A percentile compares a stretch with the other conserved stretches of the same genome.
These are phyloP conservation scores for Benitochromis conjunctus DNA, from an alignment of 2,113 vertebrate genomes.

Conservation along the genomic window DNA sequence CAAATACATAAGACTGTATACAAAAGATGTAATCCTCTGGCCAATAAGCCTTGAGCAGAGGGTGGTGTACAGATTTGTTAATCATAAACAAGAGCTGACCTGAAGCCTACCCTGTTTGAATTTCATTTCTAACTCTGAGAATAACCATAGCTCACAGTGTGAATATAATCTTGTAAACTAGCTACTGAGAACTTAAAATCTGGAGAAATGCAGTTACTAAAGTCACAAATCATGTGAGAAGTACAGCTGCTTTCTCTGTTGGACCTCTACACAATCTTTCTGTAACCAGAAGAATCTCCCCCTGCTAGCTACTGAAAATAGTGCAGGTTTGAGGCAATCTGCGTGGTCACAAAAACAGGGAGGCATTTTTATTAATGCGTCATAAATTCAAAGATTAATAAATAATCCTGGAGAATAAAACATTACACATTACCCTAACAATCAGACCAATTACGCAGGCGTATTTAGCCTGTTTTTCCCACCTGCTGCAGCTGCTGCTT, in stretches of 20 bases:
- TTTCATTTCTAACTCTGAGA: not conserved
- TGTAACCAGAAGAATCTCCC: not conserved
- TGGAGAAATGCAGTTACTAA: not conserved
- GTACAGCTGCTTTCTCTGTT: not conserved
- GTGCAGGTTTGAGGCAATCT: not conserved
- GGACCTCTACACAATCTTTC: not conserved
- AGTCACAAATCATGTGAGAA: not conserved
- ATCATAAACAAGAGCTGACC: not conserved
- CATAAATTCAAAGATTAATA: not conserved
- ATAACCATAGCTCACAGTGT: not conserved
- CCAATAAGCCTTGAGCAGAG: not conserved
- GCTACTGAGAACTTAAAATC: not conserved
- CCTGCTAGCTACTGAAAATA: not conserved
- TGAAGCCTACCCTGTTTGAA: not conserved
- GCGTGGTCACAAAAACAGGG: not conserved
- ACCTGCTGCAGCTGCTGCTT: slow-evolving; percentile 72
- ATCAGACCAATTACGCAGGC: not conserved
- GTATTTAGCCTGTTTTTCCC: not conserved
- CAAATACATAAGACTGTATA: not conserved
- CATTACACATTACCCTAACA: not conserved
- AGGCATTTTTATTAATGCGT: not conserved
- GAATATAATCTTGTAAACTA: not conserved
- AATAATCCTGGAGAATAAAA: not conserved
- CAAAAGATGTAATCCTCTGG: not conserved
- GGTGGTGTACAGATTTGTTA: no score